Conservation (phyloP, 2,888 invertebrate species). For the Plemyria rubiginata region DNA sequence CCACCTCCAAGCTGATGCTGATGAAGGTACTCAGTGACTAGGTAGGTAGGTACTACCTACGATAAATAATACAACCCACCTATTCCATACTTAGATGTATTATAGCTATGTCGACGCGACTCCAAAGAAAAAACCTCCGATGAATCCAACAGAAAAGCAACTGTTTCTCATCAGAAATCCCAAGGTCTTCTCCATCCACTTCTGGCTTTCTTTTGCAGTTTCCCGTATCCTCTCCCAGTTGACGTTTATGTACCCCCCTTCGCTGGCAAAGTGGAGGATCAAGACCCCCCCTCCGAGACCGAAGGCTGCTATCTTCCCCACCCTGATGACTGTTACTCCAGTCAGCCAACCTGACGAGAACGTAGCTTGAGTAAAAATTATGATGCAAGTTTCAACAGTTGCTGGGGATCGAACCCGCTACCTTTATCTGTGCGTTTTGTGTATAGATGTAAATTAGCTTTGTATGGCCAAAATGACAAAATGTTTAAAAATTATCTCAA, state of each 20-base stretch:
- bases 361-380: no score
- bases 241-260: conserved; percentile 93
- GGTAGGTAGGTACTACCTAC: no score
- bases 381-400: no score
- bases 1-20: no score
- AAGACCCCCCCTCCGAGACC: conserved; percentile 95
- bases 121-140: conserved; percentile 94
- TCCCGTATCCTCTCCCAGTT: conserved; percentile 94
- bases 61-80: conserved; percentile 1
- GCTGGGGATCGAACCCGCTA: no score
- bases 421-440: no score
- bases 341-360: conserved; percentile 84
- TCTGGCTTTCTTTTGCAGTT: conserved; percentile 89
- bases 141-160: conserved; percentile 90
- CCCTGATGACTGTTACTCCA: conserved; percentile 90
- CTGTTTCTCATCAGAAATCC: conserved; percentile 87
- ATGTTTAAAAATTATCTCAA: no score
- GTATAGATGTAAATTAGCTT: no score
- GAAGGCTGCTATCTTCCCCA: conserved; percentile 94
- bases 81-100: conserved; percentile 25
- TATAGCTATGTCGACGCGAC: conserved; percentile 83
- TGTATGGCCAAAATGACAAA: no score
- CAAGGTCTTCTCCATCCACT: conserved; percentile 89
- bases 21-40: background rate
- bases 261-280: conserved; percentile 93